These are phyloP conservation scores for Regulus satrapa DNA, from an alignment of 2,113 vertebrate genomes.

Conservation along the genomic window DNA sequence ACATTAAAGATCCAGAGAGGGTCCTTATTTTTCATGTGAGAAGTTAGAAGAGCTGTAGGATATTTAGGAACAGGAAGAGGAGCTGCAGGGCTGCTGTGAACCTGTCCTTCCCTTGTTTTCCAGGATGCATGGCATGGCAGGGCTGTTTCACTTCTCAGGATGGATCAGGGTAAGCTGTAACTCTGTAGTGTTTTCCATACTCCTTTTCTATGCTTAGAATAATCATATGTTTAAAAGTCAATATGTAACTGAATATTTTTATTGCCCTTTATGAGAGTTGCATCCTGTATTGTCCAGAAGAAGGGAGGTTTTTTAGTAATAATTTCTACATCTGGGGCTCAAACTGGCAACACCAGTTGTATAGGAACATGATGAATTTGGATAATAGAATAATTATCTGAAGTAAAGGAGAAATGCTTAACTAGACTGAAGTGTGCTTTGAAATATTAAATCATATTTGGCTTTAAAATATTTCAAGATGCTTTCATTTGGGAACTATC, in stretches of 20 bases:
- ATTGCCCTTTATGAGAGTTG: not conserved
- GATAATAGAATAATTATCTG: not conserved
- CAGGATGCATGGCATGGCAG: slow-evolving; percentile 88
- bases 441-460: not conserved
- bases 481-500: not conserved
- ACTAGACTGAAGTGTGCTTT: not conserved
- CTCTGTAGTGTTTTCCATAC: not conserved
- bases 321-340: not conserved
- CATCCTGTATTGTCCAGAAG: not conserved
- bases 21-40: not conserved
- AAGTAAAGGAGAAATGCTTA: not conserved
- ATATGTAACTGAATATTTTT: not conserved
- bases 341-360: not conserved
- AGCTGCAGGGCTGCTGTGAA: not conserved
- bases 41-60: not conserved
- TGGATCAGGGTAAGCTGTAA: slow-evolving; percentile 85
- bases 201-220: not conserved
- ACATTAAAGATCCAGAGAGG: not conserved
- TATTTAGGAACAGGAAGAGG: not conserved
- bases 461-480: not conserved
- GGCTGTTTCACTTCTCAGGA: slow-evolving; percentile 82
- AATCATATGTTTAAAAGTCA: not conserved
- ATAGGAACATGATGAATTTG: not conserved
- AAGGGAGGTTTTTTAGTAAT: not conserved
- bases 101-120: not conserved